Evolutionary conservation across 1,140 invertebrate genomes (phyloP), one percentile per base, ranked within the genome.

Genomic region (Neodiprion lecontei): DNA sequence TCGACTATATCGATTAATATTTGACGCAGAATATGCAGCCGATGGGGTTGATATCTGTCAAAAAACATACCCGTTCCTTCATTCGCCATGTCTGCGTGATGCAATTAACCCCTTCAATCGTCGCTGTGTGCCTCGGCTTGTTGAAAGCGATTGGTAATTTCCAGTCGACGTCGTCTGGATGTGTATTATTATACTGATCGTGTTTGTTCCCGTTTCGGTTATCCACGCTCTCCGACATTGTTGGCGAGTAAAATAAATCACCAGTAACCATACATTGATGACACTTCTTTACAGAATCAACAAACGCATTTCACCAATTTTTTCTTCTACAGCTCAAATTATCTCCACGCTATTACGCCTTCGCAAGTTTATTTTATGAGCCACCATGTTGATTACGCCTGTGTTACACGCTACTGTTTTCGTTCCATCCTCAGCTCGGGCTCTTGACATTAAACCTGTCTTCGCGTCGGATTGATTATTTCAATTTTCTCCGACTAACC

Each of bases 81-180:
- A 97, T 95, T 81, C 96, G 89, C 96, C 96, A 97, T 82, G 93
- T 93, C 79, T 96, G 94, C 17, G 93, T 92, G 71, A 93, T 90
- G 72, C 91, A 91, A 82, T 93, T 92, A 28, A 91, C 90, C 21
- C 94, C 94, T 84, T 95, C 92, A 74, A 96, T 95, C 65, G 91
- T 90, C 81, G 95, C 94, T 53, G 88, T 89, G 83, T 97, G 95
- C 76, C 95, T 90, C 70, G 92, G 91, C 80, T 93, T 90, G 76
- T 90, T 89, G 82, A 94, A 95, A 76, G 91, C 91, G 23, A 94
- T 77, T 48, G 92, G 92, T 81, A 94, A 86, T 82, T 91, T 89
- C 89, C 91, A 92, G 81, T 93, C 92, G 61, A 69, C 75, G 10
- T 81, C 78, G 47, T 79, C 70, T 61, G 53, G 53, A 4, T 61